Evolutionary conservation across 1,140 invertebrate species (phyloP), one percentile per base, ranked within the genome.

Genomic region (Pomacea maculata): DNA sequence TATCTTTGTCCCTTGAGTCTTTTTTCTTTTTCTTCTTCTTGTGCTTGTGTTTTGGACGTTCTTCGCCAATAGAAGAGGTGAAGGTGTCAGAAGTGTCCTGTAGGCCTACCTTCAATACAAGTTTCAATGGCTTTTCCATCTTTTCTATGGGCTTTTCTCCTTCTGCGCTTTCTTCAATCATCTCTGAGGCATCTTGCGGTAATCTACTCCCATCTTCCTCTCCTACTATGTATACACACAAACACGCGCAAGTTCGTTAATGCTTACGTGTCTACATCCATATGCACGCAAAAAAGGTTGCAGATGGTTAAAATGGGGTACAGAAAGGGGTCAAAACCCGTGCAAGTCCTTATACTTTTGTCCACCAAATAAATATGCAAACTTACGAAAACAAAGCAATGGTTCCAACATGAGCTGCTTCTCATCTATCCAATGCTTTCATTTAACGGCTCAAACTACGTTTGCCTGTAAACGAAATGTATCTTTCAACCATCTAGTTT

Each of bases 51-150:
- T 85, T 85, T 57, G 85, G 85, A 64, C 86, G 85, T 77, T 85
- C 86, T 68, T 84, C 77, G 65, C 68, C 65, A 45, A 75, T 65
- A 34, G 67, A 52, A 25, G 67, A 68, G 17, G 54, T 76, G 72
- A 83, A 85, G 52, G 74, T 64, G 8, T 83, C 81, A 11, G 70
- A 75, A 21, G 83, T 52, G 55, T 83, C 82, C 17, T 91, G 93
- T 29, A 93, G 94, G 9, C 94, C 94, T n/a, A 96, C 95, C 91
- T 96, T 96, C 34, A 97, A 88, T 73, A 96, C 96, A 57, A 96
- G 90, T 87, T 96, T 96, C 52, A 96, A 92, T 55, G 94, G 94
- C 82, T 94, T 85, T 72, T 75, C 77, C 55, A 29, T 55, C 21
- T 75, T 79, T 54, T 79, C 81, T 73, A 19, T 25, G n/a, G 17